Conservation (phyloP, 2,113 vertebrate genomes). For the Petrocephalus microphthalmus region DNA sequence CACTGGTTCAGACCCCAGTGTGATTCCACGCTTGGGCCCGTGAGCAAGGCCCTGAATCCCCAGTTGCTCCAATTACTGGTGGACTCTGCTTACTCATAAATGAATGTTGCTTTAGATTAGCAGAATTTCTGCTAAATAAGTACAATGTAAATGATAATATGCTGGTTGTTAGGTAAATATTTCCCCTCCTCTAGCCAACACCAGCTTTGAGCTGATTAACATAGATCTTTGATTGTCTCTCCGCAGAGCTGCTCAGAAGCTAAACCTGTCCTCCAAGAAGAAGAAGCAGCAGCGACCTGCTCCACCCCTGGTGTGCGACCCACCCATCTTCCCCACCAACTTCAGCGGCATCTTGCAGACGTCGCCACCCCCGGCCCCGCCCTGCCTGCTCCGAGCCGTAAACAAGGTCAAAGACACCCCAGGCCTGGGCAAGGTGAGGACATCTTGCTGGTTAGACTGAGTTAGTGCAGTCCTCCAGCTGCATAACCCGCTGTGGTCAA, state of each 20-base stretch:
- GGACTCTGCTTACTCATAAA: neutral
- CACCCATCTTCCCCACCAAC: constrained; percentile 84
- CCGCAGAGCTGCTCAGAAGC: constrained; percentile 89
- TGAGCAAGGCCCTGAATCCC: neutral
- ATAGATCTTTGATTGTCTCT: constrained; percentile 4
- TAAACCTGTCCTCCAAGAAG: constrained; percentile 95
- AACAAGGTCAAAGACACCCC: constrained; percentile 96
- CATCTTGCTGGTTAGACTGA: neutral
- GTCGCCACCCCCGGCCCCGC: constrained; percentile 86
- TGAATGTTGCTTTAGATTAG: neutral
- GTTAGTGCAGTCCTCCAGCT: neutral
- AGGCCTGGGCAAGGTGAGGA: constrained; percentile 84
- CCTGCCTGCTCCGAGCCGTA: constrained; percentile 86
- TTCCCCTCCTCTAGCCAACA: neutral
- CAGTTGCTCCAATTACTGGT: neutral
- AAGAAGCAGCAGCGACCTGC: constrained; percentile 83
- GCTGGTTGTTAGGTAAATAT: neutral
- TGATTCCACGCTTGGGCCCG: neutral
- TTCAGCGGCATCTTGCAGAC: constrained; percentile 81
- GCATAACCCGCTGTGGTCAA: neutral
- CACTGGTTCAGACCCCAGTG: neutral
- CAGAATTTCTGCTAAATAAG: neutral
- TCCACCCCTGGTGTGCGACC: constrained; percentile 65
- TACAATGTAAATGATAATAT: neutral
- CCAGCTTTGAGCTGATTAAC: neutral